These are phyloP conservation scores for Andrena bucephala DNA, from an alignment of 2,888 invertebrate genomes.

Conservation along the genomic window DNA sequence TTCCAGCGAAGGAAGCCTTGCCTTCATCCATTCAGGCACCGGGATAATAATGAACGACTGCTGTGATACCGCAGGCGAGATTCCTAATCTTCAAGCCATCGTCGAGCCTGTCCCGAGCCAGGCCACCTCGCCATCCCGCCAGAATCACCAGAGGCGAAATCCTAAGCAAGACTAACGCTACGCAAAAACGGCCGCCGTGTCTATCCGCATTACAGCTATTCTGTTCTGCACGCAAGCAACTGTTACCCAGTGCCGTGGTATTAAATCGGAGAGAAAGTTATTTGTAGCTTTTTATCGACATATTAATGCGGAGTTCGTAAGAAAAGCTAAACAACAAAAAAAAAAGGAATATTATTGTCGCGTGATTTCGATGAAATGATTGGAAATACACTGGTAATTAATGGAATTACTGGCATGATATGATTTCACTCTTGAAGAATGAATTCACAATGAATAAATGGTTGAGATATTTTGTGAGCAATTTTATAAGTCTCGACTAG, in stretches of 20 bases:
- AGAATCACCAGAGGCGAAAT: slow-evolving; percentile 63
- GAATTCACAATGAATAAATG: slow-evolving; percentile 81
- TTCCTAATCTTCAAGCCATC: slow-evolving; percentile 88
- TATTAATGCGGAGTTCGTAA: slow-evolving; percentile 65
- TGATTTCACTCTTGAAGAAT: slow-evolving; percentile 65
- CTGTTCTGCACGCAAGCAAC: slow-evolving; percentile 55
- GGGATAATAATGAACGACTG: slow-evolving; percentile 82
- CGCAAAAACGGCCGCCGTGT: slow-evolving; percentile 65
- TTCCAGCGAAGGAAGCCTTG: slow-evolving; percentile 85
- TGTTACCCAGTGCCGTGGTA: slow-evolving; percentile 58
- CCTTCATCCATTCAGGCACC: slow-evolving; percentile 84
- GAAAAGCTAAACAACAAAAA: background rate
- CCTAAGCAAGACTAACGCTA: slow-evolving; percentile 70
- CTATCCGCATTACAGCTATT: slow-evolving; percentile 62
- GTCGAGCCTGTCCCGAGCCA: slow-evolving; percentile 80
- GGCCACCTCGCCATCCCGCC: slow-evolving; percentile 74
- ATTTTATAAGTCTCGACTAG: slow-evolving; percentile 61
- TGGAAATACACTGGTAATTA: slow-evolving; percentile 62
- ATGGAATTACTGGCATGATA: slow-evolving; percentile 66
- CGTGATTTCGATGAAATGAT: slow-evolving; percentile 63
- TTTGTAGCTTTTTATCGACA: slow-evolving; percentile 80
- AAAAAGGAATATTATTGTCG: slow-evolving; percentile 52
- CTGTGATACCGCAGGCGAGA: slow-evolving; percentile 86
- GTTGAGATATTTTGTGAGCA: slow-evolving; percentile 83
- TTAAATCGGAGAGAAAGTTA: slow-evolving; percentile 72